These are phyloP conservation scores for Caretta caretta DNA, from an alignment of 2,113 vertebrate species.

Conservation along the genomic window DNA sequence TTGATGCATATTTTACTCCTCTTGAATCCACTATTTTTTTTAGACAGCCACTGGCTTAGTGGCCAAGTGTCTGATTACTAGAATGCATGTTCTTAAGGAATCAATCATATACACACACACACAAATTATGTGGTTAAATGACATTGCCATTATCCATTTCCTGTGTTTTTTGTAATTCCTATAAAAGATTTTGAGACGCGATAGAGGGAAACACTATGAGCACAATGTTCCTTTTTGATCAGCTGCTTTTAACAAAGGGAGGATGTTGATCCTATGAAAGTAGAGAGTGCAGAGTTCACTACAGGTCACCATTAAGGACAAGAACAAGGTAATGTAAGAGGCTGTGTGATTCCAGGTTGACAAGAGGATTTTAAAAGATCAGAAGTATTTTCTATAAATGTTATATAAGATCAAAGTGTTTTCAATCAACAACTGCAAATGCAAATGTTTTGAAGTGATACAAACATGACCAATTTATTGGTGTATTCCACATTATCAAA, in stretches of 20 bases:
- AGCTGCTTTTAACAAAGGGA: slow-evolving; percentile 64
- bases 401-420: slow-evolving; percentile 52
- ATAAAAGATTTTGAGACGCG: slow-evolving; percentile 49
- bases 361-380: slow-evolving; percentile 67
- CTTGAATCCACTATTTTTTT: background rate
- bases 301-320: slow-evolving; percentile 52
- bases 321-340: slow-evolving; percentile 61
- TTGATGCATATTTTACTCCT: background rate
- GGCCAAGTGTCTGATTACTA: background rate
- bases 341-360: slow-evolving; percentile 44
- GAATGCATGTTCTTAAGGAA: slow-evolving; percentile 35
- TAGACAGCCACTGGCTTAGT: background rate
- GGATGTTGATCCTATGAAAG: slow-evolving; percentile 49
- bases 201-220: slow-evolving; percentile 39
- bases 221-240: slow-evolving; percentile 65
- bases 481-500: slow-evolving; percentile 69
- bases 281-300: slow-evolving; percentile 52
- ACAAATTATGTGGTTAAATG: slow-evolving; percentile 22
- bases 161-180: slow-evolving; percentile 72
- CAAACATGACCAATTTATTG: slow-evolving; percentile 62
- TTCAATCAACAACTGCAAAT: slow-evolving; percentile 59
- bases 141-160: slow-evolving; percentile 36
- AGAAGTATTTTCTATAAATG: slow-evolving; percentile 39
- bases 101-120: slow-evolving; percentile 29
- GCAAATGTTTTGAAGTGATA: slow-evolving; percentile 59